Percentiles rank a stretch among this genome's conserved stretches.
These are phyloP conservation scores for Lymantria monacha DNA, from an alignment of 2,888 invertebrate species.

Conservation along the genomic window DNA sequence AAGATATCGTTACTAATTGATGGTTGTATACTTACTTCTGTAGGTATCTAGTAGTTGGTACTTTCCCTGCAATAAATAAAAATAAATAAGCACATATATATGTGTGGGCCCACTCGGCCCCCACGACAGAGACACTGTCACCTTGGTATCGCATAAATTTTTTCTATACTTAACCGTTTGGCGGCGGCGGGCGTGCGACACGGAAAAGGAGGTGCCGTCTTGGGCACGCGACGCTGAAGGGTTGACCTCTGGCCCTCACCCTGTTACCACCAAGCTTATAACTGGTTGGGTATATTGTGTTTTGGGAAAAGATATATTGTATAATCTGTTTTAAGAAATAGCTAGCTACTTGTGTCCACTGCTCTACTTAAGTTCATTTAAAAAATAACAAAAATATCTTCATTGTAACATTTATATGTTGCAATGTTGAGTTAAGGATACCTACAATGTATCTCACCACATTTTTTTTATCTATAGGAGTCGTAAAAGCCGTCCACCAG, in stretches of 20 bases:
- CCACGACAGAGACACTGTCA: conserved; percentile 32
- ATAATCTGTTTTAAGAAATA: not conserved
- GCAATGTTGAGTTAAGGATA: no score
- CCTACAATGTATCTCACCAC: no score
- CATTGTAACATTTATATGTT: no score
- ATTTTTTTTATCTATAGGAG: no score
- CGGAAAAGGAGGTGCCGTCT: conserved; percentile 77
- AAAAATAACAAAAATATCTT: no score
- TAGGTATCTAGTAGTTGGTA: no score
- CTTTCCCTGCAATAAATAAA: no score
- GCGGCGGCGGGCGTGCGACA: conserved; percentile 45
- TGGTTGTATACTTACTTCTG: no score
- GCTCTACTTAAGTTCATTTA: not conserved
- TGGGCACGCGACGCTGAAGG: conserved; percentile 59
- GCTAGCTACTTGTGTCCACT: not conserved
- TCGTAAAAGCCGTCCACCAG: no score
- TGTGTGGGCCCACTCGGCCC: no score
- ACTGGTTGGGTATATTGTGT: not conserved
- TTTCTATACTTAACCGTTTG: conserved; percentile 66
- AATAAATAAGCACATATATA: no score
- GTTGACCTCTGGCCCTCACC: conserved; percentile 56
- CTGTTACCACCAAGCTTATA: conserved; percentile 1
- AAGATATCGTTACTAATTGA: no score
- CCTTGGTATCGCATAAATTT: conserved; percentile 66
- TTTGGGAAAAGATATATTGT: not conserved